Evolutionary conservation across 2,888 invertebrate genomes (phyloP).

Genomic region (Andrena bucephala): DNA sequence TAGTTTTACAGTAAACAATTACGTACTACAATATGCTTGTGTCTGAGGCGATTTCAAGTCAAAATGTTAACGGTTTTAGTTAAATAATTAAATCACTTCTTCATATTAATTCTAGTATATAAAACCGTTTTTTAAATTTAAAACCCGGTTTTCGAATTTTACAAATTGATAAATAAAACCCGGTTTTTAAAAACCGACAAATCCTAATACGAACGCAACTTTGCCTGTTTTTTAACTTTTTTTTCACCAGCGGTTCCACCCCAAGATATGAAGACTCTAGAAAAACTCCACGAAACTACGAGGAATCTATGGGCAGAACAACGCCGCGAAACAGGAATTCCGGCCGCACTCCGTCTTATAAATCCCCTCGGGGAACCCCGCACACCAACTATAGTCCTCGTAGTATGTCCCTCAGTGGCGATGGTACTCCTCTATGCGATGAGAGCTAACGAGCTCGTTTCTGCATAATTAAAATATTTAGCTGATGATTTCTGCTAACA

Average conservation of each 20-base stretch:
- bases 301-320: slow-evolving; percentile 87
- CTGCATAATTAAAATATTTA: slow-evolving; percentile 25
- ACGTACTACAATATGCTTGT: no score
- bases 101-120: no score
- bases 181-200: no score
- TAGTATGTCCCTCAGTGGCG: slow-evolving; percentile 94
- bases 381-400: slow-evolving; percentile 93
- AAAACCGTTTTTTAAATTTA: no score
- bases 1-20: no score
- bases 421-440: slow-evolving; percentile 97
- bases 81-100: no score
- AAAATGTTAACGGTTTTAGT: no score
- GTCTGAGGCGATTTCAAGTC: no score
- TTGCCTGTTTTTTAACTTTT: not conserved
- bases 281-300: slow-evolving; percentile 85
- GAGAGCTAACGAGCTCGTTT: slow-evolving; percentile 88
- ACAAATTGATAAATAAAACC: no score
- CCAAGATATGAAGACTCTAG: slow-evolving; percentile 85
- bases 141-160: no score
- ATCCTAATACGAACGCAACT: not conserved
- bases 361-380: slow-evolving; percentile 85
- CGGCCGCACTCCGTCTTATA: slow-evolving; percentile 79
- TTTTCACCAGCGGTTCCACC: slow-evolving; percentile 78
- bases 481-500: slow-evolving; percentile 30
- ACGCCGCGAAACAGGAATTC: slow-evolving; percentile 87